Conservation (phyloP, 1,140 invertebrate species). For the Procambarus clarkii region DNA sequence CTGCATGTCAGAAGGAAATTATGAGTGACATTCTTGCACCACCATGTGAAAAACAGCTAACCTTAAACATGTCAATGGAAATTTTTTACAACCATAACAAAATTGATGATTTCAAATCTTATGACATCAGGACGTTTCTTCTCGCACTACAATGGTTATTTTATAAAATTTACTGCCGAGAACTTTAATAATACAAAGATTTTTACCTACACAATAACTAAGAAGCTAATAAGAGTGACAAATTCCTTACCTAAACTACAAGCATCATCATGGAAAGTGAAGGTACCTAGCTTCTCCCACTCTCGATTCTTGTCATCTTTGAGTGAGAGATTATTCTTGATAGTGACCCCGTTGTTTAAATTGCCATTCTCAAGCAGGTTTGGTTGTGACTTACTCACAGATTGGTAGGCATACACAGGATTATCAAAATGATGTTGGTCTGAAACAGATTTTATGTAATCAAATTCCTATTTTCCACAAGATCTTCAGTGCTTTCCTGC, state of each 20-base stretch:
- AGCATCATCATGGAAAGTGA: slow-evolving; percentile 71
- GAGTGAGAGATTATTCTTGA: slow-evolving; percentile 70
- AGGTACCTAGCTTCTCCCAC: slow-evolving; percentile 72
- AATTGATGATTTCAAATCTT: no score
- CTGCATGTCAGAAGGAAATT: no score
- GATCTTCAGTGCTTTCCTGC: background rate
- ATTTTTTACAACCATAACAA: no score
- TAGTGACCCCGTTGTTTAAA: slow-evolving; percentile 69
- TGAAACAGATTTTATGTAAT: slow-evolving; percentile 73
- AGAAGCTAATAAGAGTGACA: background rate
- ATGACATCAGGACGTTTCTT: no score
- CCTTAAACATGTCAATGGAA: no score
- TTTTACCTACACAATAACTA: background rate
- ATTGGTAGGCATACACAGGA: slow-evolving; percentile 85
- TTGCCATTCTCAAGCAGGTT: slow-evolving; percentile 67
- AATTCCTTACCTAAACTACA: slow-evolving; percentile 68
- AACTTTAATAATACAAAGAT: background rate
- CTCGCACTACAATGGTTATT: no score
- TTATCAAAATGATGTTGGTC: slow-evolving; percentile 95
- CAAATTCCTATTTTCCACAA: background rate
- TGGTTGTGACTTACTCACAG: slow-evolving; percentile 70
- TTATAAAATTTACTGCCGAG: no score
- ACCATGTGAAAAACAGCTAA: no score
- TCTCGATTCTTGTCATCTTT: slow-evolving; percentile 72
- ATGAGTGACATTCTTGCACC: no score